Percentiles rank a stretch among this genome's conserved stretches.
Evolutionary conservation across 2,888 invertebrate species (phyloP).

Genomic region (Onthophagus sagittarius): DNA sequence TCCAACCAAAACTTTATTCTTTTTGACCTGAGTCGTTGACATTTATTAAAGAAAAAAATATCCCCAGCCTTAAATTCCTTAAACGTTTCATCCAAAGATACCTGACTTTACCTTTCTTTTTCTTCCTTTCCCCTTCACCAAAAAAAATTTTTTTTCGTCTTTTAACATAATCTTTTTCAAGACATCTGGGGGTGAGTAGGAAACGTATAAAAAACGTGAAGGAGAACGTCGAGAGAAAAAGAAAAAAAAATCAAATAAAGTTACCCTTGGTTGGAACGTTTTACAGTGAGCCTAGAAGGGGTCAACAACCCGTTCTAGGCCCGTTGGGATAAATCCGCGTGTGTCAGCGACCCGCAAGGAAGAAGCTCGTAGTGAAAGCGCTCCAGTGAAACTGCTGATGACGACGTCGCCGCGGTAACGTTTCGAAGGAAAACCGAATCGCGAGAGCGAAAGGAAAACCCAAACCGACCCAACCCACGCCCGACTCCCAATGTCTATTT

Average conservation of each 20-base stretch:
- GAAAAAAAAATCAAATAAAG: constrained; percentile 32
- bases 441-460: neutral
- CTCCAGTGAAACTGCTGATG: constrained; percentile 14
- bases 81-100: too few species aligned
- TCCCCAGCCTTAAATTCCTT: too few species aligned
- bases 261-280: constrained; percentile 41
- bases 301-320: constrained; percentile 29
- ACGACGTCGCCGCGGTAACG: neutral
- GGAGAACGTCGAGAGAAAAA: neutral
- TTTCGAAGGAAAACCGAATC: constrained; percentile 1
- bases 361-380: constrained; percentile 34
- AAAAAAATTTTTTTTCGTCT: too few species aligned
- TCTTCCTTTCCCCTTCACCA: too few species aligned
- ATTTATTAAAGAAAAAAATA: too few species aligned
- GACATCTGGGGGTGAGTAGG: too few species aligned
- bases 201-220: neutral
- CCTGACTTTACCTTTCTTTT: too few species aligned
- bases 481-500: neutral
- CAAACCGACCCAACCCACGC: neutral
- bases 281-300: constrained; percentile 20
- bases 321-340: constrained; percentile 28
- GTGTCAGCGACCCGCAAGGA: constrained; percentile 33
- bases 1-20: too few species aligned
- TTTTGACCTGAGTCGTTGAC: too few species aligned
- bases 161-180: too few species aligned